A percentile compares a stretch with the other conserved stretches of the same genome.
Evolutionary conservation across 2,888 invertebrate species (phyloP).

Genomic region (Drosophila rubida): DNA sequence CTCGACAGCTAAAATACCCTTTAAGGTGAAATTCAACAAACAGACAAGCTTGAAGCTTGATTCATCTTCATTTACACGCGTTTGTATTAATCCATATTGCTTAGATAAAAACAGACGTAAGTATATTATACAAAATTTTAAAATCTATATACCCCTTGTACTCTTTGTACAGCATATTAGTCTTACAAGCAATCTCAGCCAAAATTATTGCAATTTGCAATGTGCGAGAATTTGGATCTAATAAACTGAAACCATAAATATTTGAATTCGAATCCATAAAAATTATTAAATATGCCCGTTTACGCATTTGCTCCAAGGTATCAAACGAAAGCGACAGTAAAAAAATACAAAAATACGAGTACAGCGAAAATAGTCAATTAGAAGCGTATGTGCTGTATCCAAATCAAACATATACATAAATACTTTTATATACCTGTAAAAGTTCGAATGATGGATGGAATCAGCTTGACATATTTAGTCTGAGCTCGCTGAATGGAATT

Average conservation of each 20-base stretch:
- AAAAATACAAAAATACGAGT: slow-evolving; percentile 15
- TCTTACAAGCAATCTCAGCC: not conserved
- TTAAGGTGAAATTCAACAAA: not conserved
- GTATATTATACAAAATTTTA: too few species aligned
- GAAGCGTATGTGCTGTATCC: not conserved
- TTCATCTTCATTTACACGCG: too few species aligned
- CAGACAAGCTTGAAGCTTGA: not conserved
- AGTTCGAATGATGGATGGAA: slow-evolving; percentile 13
- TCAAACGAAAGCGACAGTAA: slow-evolving; percentile 10
- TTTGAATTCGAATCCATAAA: not conserved
- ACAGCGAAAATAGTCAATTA: slow-evolving; percentile 1
- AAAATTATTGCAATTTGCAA: slow-evolving; percentile 6
- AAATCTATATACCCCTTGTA: not conserved
- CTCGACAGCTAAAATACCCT: slow-evolving; percentile 5
- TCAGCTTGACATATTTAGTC: slow-evolving; percentile 16
- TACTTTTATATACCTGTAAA: slow-evolving; percentile 2
- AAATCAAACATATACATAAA: slow-evolving; percentile 10
- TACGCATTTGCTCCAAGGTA: not conserved
- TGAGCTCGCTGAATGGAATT: slow-evolving; percentile 2
- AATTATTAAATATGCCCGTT: slow-evolving; percentile 2
- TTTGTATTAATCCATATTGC: too few species aligned
- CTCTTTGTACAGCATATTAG: not conserved
- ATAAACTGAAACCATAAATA: not conserved
- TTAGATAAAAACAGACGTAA: too few species aligned
- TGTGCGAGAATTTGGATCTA: not conserved